Conservation (phyloP, 2,113 vertebrate genomes). For the Spea multiplicata region DNA sequence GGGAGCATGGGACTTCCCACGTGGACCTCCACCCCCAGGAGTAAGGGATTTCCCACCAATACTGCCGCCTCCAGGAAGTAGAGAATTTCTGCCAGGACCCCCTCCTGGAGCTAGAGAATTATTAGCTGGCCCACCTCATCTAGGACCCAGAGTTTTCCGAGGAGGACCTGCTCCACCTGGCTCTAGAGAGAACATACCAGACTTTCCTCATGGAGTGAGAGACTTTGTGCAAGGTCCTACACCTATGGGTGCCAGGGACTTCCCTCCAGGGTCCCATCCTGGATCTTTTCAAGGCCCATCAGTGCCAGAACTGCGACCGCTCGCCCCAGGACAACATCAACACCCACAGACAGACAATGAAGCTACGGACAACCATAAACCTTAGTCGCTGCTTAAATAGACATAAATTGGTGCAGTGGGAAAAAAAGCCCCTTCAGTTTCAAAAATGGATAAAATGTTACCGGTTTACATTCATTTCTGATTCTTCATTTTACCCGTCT, state of each 20-base stretch:
- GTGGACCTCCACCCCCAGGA: conserved; percentile 34
- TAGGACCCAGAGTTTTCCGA: conserved; percentile 6
- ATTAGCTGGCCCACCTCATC: conserved; percentile 2
- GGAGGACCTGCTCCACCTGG: neutral
- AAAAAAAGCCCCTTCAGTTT: conserved; percentile 44
- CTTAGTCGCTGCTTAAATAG: conserved; percentile 29
- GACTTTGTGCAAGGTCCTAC: conserved; percentile 22
- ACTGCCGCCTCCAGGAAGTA: conserved; percentile 44
- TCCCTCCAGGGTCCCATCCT: conserved; percentile 20
- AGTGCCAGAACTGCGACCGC: conserved; percentile 6
- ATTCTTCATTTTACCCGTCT: conserved; percentile 28
- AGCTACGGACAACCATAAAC: conserved; percentile 57
- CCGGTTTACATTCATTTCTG: conserved; percentile 44
- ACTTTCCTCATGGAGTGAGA: conserved; percentile 7
- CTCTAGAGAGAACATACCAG: neutral
- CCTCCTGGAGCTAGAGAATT: conserved; percentile 52
- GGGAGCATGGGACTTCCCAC: conserved; percentile 41
- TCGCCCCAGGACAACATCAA: neutral
- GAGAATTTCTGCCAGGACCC: conserved; percentile 47
- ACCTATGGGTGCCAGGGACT: conserved; percentile 11
- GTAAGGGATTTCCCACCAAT: conserved; percentile 65
- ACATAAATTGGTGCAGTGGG: conserved; percentile 20
- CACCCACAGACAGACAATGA: conserved; percentile 51
- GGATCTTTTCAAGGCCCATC: conserved; percentile 36
- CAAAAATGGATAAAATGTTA: conserved; percentile 47